Base-by-base conservation (phyloP, 2,797 vertebrate species). In the Argentina silus region DNA sequence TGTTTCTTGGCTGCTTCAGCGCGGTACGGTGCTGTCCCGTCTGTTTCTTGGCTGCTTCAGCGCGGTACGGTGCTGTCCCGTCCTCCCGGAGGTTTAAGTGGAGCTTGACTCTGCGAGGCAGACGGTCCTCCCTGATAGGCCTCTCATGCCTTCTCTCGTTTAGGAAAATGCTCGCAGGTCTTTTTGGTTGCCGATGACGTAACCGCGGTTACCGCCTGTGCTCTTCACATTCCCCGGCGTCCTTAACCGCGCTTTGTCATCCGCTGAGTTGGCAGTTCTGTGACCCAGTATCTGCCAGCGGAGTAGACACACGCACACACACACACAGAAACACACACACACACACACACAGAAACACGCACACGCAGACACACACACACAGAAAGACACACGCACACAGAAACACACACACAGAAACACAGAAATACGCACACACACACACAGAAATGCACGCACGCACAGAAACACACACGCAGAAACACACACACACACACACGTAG, bases 211-310 rank as follows among this genome's bases (percentile, higher is more conserved):
- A 78, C 79, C 15, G 74, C 66, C 3, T 68, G 8, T 60, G 77
- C 76, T 89, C 73, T 70, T 81, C 71, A 70, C 63, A 42, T 44
- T 78, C 8, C 57, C 82, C 73, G 75, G 79, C 76, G 80, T 83
- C 85, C 84, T 66, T 74, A 79, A 76, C 62, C 62, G 72, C 78
- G 78, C 70, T 74, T 71, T 76, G 70, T 76, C 61, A 71, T 86
- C 80, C 83, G 86, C 89, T 87, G 87, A 89, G 83, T 84, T 77
- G 57, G 86, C 89, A 82, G 67, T 82, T 63, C 74, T 84, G 69
- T 78, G 81, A 77, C 78, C 84, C 72, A 73, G 19, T 73, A 73
- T 55, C 21, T 10, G 15, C 59, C 53, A 77, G 63, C 60, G 53
- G 67, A 78, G 67, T 55, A 66, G 4, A 57, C 61, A 69, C 55